Conservation (phyloP, 2,113 vertebrate species). For the Lipophrys pholis region DNA sequence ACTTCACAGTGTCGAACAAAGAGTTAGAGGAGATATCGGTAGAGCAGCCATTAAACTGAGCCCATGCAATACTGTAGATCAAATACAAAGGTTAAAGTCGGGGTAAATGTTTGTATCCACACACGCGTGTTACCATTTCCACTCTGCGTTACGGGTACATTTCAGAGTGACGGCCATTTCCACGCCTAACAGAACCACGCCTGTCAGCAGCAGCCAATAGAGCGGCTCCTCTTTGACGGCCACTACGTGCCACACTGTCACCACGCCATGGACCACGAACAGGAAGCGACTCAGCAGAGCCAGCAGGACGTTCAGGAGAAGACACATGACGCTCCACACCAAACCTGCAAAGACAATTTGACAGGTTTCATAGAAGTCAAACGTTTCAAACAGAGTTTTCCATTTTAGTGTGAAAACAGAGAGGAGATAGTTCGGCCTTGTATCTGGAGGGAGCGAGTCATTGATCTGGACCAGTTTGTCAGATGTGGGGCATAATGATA, state of each 20-base stretch:
- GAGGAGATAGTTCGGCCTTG: neutral
- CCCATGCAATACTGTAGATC: too few relatives aligned
- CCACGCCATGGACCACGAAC: constrained; percentile 78
- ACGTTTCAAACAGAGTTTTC: neutral
- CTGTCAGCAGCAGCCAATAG: constrained; percentile 82
- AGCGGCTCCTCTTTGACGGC: constrained; percentile 65
- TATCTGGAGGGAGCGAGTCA: neutral
- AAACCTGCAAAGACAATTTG: constrained; percentile 13
- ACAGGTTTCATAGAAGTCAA: neutral
- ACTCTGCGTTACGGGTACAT: constrained; percentile 80
- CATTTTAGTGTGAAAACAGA: neutral
- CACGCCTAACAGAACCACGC: constrained; percentile 78
- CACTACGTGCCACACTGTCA: constrained; percentile 83
- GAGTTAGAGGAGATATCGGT: too few relatives aligned
- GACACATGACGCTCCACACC: constrained; percentile 59
- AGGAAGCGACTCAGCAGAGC: constrained; percentile 81
- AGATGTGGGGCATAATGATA: neutral
- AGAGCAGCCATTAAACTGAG: too few relatives aligned
- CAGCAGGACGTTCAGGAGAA: constrained; percentile 68
- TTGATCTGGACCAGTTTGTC: neutral
- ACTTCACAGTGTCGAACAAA: too few relatives aligned
- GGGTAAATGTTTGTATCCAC: too few relatives aligned
- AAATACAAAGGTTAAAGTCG: too few relatives aligned
- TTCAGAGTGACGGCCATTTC: constrained; percentile 82
- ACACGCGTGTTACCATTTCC: constrained; percentile 81